A percentile compares a stretch with the other conserved stretches of the same genome.
These are phyloP conservation scores for Tetropium fuscum DNA, from an alignment of 2,888 invertebrate genomes.

Conservation along the genomic window DNA sequence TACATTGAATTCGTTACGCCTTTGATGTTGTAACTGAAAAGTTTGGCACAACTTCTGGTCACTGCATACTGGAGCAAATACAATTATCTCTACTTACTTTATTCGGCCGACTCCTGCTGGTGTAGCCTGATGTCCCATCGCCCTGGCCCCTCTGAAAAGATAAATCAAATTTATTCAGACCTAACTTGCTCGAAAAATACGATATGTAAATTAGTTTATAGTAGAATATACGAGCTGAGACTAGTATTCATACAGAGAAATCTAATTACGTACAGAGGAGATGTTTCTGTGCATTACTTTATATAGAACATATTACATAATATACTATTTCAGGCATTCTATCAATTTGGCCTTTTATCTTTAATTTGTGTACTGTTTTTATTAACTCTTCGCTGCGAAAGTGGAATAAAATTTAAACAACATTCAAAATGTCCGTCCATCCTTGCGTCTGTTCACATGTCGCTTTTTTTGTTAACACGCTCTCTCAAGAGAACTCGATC, in stretches of 20 bases:
- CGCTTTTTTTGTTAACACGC: no score
- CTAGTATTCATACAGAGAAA: slow-evolving; percentile 10
- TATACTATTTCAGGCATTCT: no score
- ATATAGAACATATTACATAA: no score
- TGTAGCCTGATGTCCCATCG: slow-evolving; percentile 68
- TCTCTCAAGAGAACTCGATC: no score
- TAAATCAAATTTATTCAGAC: slow-evolving; percentile 36
- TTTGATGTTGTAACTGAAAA: slow-evolving; percentile 20
- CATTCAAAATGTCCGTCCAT: no score
- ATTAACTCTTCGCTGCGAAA: no score
- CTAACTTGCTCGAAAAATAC: slow-evolving; percentile 28
- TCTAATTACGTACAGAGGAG: slow-evolving; percentile 20
- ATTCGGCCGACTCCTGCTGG: slow-evolving; percentile 67
- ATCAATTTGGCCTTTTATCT: no score
- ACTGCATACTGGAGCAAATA: slow-evolving; percentile 21
- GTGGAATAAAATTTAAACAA: no score
- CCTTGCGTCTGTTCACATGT: no score
- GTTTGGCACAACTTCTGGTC: slow-evolving; percentile 23
- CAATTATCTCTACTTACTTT: slow-evolving; percentile 67
- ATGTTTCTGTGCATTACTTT: no score
- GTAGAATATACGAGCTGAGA: slow-evolving; percentile 7
- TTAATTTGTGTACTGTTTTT: no score
- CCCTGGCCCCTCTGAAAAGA: slow-evolving; percentile 66
- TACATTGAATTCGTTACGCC: slow-evolving; percentile 7
- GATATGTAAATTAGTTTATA: slow-evolving; percentile 34